These are phyloP conservation scores for Pica pica DNA, from an alignment of 2,113 vertebrate genomes.

Conservation along the genomic window DNA sequence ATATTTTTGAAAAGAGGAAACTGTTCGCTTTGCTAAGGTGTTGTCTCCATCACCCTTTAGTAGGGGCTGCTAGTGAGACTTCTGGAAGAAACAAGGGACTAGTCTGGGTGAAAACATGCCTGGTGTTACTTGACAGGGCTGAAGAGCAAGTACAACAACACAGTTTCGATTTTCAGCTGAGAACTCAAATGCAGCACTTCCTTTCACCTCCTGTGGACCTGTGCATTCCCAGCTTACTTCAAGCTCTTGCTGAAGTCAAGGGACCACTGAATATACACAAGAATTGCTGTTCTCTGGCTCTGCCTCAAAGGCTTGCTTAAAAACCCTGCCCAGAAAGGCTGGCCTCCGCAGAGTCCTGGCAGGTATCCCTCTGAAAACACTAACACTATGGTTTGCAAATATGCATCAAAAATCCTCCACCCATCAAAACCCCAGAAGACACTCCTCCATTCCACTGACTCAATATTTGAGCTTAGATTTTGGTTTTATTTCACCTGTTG, in stretches of 20 bases:
- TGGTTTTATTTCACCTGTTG: background rate
- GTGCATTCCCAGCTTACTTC: background rate
- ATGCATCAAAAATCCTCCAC: background rate
- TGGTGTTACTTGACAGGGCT: background rate
- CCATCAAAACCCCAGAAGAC: background rate
- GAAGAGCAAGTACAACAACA: constrained; percentile 3
- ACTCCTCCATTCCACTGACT: background rate
- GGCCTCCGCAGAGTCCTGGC: accelerated
- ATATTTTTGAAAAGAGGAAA: background rate
- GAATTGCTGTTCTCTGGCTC: background rate
- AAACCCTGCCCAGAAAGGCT: background rate
- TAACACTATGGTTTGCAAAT: background rate
- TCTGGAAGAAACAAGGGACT: background rate
- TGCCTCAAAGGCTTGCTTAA: background rate
- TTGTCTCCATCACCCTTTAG: background rate
- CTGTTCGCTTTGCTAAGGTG: background rate
- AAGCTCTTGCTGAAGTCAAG: background rate
- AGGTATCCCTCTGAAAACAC: background rate
- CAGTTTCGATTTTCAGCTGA: background rate
- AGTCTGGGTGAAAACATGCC: background rate
- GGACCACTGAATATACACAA: background rate
- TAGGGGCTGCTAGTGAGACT: background rate
- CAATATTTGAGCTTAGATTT: background rate
- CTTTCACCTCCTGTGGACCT: background rate
- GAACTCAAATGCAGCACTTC: background rate